phyloP scores from a whole-genome alignment of 2,797 vertebrate species.

The Morelia viridis region DNA sequence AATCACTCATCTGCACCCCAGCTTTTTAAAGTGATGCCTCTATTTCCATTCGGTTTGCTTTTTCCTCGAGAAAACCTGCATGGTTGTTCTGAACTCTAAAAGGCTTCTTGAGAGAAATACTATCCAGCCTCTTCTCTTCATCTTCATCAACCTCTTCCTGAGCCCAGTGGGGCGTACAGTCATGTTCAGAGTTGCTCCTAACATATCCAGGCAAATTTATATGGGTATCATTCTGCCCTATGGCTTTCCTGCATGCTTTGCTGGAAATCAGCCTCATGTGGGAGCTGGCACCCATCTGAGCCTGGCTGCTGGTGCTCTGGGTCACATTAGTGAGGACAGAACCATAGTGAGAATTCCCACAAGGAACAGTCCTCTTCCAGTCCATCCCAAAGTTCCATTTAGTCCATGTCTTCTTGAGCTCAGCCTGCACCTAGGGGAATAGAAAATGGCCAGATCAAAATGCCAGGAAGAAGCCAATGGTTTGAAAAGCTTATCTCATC shows the following conservation, averaged over 20 bases:
- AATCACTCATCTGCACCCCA: background rate
- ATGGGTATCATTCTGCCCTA: constrained; percentile 58
- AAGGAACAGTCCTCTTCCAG: constrained; percentile 79
- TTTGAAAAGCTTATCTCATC: background rate
- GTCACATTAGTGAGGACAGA: constrained; percentile 80
- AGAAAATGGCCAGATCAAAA: background rate
- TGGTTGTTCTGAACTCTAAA: constrained; percentile 42
- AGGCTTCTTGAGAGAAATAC: constrained; percentile 72
- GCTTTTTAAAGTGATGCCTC: constrained; percentile 58
- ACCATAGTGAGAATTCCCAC: constrained; percentile 77
- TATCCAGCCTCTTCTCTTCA: constrained; percentile 67
- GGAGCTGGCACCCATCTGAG: constrained; percentile 73
- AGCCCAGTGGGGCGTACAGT: constrained; percentile 68
- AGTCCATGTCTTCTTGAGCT: constrained; percentile 87
- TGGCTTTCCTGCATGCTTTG: constrained; percentile 53
- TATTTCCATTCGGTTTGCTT: constrained; percentile 68
- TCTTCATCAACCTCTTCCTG: constrained; percentile 70
- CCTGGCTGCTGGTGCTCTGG: constrained; percentile 82
- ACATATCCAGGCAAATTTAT: constrained; percentile 82
- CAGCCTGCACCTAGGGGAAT: constrained; percentile 81
- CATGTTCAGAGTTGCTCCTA: constrained; percentile 81
- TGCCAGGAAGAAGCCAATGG: background rate
- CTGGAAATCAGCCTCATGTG: constrained; percentile 73
- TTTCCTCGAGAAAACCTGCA: constrained; percentile 25
- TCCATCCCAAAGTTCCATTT: constrained; percentile 83